Evolutionary conservation across 2,888 invertebrate species (phyloP), one percentile per base, ranked within the genome.

Genomic region (Gryllus longicercus): DNA sequence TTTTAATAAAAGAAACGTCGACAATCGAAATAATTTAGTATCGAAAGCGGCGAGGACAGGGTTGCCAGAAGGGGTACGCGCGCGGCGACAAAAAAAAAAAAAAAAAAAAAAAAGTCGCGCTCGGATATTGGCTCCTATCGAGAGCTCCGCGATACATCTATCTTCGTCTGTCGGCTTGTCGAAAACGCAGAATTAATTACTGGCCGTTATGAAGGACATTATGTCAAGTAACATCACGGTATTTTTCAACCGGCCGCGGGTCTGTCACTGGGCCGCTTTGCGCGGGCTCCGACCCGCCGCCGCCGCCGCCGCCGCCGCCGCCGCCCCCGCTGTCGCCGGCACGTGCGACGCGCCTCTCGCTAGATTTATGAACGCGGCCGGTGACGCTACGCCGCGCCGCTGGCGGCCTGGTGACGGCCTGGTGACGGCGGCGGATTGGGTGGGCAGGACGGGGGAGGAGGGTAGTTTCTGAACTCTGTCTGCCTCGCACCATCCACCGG

Each of bases 1-100:
- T 63, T 63, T 63, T 63, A 63, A 63, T 63, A 63, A 63, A 63
- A 63, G 63, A 63, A 63, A 63, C 63, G 63, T 63, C 63, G 63
- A 63, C 63, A 63, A 63, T 63, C 63, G 63, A 16, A 63, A 63
- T 63, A 63, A 63, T 63, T 63, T 63, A 63, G 63, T 63, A 63
- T 63, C 63, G 63, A 63, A 63, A 63, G 63, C n/a, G 63, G 63
- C n/a, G 63, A 63, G 63, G 63, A 63, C 63, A 63, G 63, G 8
- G 63, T 63, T 63, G 63, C 63, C 63, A n/a, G n/a, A n/a, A 63
- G 63, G 63, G 63, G 63, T 63, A 18, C 16, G 63, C 14, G 63
- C n/a, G n/a, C 4, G 63, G 38, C 38, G 38, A 8, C 8, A 8
- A 38, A 8, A 38, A 38, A 38, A 38, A 38, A 38, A 63, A 8